phyloP scores from a whole-genome alignment of 2,113 vertebrate genomes.

The Tapirus terrestris region DNA sequence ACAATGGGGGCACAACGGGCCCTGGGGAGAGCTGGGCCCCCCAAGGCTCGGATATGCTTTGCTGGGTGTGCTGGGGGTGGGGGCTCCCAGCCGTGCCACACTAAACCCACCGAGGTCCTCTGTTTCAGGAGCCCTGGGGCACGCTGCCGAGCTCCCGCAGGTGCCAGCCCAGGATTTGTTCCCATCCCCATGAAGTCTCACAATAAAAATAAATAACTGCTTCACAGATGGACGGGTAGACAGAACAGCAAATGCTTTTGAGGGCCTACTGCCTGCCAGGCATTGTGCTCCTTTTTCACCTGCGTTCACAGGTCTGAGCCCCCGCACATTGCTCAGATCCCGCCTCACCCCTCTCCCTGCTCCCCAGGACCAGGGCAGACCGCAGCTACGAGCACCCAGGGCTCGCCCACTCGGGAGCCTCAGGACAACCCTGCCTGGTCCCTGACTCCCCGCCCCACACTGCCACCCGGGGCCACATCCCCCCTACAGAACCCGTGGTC shows the following conservation, averaged over 20 bases:
- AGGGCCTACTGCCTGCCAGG: background rate
- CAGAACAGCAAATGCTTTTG: background rate
- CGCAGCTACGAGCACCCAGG: background rate
- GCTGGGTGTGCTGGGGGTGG: background rate
- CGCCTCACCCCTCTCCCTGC: fast-evolving
- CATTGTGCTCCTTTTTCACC: background rate
- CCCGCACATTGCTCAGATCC: background rate
- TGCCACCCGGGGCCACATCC: fast-evolving
- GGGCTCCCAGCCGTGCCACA: background rate
- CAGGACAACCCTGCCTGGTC: background rate
- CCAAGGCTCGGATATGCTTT: background rate
- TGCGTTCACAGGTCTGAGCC: fast-evolving
- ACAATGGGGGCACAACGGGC: fast-evolving
- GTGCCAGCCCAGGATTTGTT: background rate
- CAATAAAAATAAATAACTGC: background rate
- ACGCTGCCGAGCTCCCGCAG: background rate
- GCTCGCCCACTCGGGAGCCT: background rate
- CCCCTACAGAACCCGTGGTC: background rate
- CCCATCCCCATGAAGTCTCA: background rate
- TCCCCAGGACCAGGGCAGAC: background rate
- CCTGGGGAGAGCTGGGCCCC: background rate
- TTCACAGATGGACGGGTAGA: background rate
- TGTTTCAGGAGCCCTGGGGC: background rate
- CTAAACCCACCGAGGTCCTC: background rate
- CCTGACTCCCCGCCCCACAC: fast-evolving